A percentile compares a stretch with the other conserved stretches of the same genome.
Evolutionary conservation across 1,140 invertebrate species (phyloP).

Genomic region (Zelostemma sp.): DNA sequence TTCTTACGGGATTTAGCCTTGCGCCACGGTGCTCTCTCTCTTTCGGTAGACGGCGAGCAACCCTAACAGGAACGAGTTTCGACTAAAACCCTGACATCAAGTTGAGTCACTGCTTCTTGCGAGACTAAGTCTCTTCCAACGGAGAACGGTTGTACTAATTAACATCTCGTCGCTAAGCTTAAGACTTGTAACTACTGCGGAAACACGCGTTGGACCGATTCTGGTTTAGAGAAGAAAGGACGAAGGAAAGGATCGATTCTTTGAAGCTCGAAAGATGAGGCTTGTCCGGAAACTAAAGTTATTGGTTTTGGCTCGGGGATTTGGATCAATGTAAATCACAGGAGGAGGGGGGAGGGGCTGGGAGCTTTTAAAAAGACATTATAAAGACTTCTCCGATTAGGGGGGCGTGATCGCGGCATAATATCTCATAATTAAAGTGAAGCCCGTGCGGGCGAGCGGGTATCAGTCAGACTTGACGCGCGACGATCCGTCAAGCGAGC

Average conservation of each 20-base stretch:
- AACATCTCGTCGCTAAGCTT: constrained; percentile 55
- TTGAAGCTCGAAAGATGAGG: not conserved
- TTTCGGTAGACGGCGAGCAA: constrained; percentile 33
- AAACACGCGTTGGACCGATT: constrained; percentile 45
- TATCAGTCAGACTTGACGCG: constrained; percentile 69
- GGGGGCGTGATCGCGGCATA: constrained; percentile 65
- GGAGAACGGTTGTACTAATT: constrained; percentile 52
- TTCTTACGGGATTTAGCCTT: constrained; percentile 56
- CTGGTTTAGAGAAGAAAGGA: constrained; percentile 28
- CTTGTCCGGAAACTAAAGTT: too few relatives aligned
- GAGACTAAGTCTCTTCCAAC: constrained; percentile 34
- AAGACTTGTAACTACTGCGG: constrained; percentile 48
- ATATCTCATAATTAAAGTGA: constrained; percentile 70
- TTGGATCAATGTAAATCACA: too few relatives aligned
- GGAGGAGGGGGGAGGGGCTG: too few relatives aligned
- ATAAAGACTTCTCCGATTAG: constrained; percentile 48
- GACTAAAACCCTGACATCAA: constrained; percentile 51
- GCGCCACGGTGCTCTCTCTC: constrained; percentile 35
- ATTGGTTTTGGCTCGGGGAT: too few relatives aligned
- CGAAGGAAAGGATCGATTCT: constrained; percentile 24
- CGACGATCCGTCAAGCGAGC: constrained; percentile 65
- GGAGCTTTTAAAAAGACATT: constrained; percentile 44
- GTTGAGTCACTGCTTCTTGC: constrained; percentile 52
- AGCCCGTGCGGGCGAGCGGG: constrained; percentile 55
- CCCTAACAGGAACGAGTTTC: constrained; percentile 42